Base-by-base conservation (phyloP, 2,888 invertebrate genomes). In the Melieria omissa region DNA sequence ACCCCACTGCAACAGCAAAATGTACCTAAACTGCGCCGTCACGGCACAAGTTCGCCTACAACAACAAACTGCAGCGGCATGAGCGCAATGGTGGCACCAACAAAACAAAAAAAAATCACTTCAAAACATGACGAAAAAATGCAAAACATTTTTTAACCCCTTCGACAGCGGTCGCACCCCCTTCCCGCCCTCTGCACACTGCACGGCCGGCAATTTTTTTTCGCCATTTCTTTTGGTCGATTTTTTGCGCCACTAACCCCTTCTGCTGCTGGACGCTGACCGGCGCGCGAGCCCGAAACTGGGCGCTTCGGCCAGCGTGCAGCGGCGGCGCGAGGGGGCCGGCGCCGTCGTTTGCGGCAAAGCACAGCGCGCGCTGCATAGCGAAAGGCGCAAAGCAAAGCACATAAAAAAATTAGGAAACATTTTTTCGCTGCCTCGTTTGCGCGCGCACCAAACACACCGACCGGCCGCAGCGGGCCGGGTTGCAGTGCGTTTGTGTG, bases 91-190 rank as follows among this genome's bases (percentile, higher is more conserved):
- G 10, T 12, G 42, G 47, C 16, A 63, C 54, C 46, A 57, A 10
- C 45, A 57, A 70, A 65, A 16, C n/a, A 72, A 75, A 65, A 70
- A 80, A 83, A 81, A 81, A 1, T 29, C 29, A 29, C 1, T 29
- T 29, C 29, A 29, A 29, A 29, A 29, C 55, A 41, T 14, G 42
- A n/a, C 14, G 52, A 63, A 83, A 81, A 82, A 77, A 78, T 75
- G 52, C 63, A 69, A 62, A 65, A 68, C 73, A 78, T 82, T 82
- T 82, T 29, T 29, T 29, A 82, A 82, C 82, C 82, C 82, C 82
- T 82, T 82, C 29, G 29, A 29, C 29, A 29, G 29, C 3, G 29
- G 29, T 29, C 29, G 29, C 29, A 29, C 29, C 29, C 29, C 29
- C 29, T 29, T 3, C 29, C 29, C 29, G 3, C 29, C 29, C 29